phyloP scores from a whole-genome alignment of 2,113 vertebrate species.

The Pundamilia nyererei region DNA sequence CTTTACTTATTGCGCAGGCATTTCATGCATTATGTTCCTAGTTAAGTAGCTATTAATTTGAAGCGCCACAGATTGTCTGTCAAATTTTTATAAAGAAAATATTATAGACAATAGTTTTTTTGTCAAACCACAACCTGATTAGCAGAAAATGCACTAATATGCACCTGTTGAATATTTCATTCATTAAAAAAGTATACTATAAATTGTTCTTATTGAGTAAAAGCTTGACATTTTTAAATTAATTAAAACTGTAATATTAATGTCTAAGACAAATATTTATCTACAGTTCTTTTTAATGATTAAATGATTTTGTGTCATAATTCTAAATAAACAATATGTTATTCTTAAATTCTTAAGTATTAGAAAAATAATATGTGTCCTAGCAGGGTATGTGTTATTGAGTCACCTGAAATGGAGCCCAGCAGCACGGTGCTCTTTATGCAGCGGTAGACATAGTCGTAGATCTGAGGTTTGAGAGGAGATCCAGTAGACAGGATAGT shows the following conservation, averaged over 20 bases:
- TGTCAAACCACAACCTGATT: background rate
- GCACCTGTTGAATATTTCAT: background rate
- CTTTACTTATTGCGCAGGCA: background rate
- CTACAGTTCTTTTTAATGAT: background rate
- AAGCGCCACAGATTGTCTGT: background rate
- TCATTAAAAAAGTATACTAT: background rate
- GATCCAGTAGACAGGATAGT: constrained; percentile 93
- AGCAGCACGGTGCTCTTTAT: constrained; percentile 86
- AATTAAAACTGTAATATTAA: background rate
- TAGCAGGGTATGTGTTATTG: background rate
- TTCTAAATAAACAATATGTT: background rate
- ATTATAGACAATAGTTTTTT: background rate
- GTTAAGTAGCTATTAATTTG: background rate
- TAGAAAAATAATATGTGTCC: background rate
- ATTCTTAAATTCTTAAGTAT: background rate
- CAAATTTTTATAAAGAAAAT: background rate
- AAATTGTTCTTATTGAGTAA: background rate
- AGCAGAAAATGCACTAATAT: background rate
- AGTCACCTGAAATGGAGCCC: constrained; percentile 92
- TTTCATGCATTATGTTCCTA: background rate
- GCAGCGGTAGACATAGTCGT: constrained; percentile 88
- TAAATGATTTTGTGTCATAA: background rate
- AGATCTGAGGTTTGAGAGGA: constrained; percentile 88
- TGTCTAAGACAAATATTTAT: background rate
- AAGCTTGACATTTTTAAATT: background rate